Percentiles rank a stretch among this genome's conserved stretches.
Conservation (phyloP, 2,113 vertebrate genomes). For the Anoura caudifer region DNA sequence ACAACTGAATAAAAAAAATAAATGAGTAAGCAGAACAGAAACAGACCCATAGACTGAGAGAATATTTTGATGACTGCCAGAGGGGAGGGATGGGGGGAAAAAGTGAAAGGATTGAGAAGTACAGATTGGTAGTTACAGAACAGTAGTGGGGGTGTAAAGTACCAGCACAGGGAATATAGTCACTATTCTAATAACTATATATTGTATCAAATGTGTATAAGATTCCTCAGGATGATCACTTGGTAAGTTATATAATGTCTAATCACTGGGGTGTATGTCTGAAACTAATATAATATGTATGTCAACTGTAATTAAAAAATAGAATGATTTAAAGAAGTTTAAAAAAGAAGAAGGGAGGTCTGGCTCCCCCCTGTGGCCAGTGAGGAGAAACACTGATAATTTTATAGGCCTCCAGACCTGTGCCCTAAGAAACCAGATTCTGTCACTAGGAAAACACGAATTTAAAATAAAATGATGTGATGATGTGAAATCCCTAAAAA, state of each 20-base stretch:
- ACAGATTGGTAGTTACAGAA: not conserved
- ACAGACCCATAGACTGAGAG: not conserved
- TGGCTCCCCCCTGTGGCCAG: constrained; percentile 24
- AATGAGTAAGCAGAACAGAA: not conserved
- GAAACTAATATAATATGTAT: not conserved
- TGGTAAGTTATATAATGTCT: not conserved
- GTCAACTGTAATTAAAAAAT: not conserved
- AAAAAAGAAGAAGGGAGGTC: not conserved
- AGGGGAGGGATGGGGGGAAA: not conserved
- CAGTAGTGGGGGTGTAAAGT: not conserved
- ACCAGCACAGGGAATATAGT: not conserved
- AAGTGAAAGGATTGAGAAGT: not conserved
- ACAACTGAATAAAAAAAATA: not conserved
- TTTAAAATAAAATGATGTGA: not conserved
- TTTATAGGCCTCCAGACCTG: not conserved
- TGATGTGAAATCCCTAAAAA: not conserved
- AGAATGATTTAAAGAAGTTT: not conserved
- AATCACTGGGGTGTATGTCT: not conserved
- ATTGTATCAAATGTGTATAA: not conserved
- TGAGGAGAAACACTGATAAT: not conserved
- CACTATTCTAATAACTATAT: not conserved
- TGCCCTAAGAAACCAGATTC: not conserved
- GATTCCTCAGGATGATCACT: not conserved
- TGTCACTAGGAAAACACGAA: not conserved
- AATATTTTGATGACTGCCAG: not conserved